Evolutionary conservation across 2,797 vertebrate genomes (phyloP), one percentile per base, ranked within the genome.

Genomic region (Oophaga sylvatica): DNA sequence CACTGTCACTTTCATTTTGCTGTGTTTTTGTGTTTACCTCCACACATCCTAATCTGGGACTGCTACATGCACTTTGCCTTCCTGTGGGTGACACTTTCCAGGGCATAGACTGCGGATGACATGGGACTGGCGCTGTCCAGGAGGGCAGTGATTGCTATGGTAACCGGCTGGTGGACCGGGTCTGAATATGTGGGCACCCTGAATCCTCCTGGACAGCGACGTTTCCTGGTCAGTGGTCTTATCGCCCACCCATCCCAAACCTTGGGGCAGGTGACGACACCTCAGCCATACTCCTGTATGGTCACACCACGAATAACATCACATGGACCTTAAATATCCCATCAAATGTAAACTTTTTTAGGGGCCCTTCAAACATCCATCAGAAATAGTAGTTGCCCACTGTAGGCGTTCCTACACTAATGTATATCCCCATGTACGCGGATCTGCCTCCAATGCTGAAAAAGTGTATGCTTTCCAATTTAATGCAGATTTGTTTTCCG

Each of bases 1-100:
- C 84, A 68, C 57, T 59, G 86, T 16, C 86, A 87, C 86, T 83
- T 82, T 65, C 48, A 17, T 83, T 20, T 6, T 73, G 20, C 57
- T n/a, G 26, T 81, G 68, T 5, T 31, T 60, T 78, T 57, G 10
- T 53, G 56, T 53, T 59, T 71, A 31, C n/a, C 29, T 41, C 20
- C 41, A 4, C 75, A 20, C 62, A 15, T 76, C 41, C 62, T 79
- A 10, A 29, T 11, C 71, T 53, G 71, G 59, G 31, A 84, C 35
- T 9, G 19, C 62, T 63, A 63, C 22, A 53, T 53, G 48, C 48
- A 53, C 48, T 53, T 53, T 53, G 48, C 48, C 48, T 53, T 53
- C 9, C 1, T 41, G 35, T 41, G 35, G 35, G 35, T 41, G 35
- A 41, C 35, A 41, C 35, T 41, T 41, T 41, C 35, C 35, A 41